Percentiles rank a stretch among this genome's conserved stretches.
phyloP scores from a whole-genome alignment of 2,888 invertebrate genomes.

The Epiblema foenella region DNA sequence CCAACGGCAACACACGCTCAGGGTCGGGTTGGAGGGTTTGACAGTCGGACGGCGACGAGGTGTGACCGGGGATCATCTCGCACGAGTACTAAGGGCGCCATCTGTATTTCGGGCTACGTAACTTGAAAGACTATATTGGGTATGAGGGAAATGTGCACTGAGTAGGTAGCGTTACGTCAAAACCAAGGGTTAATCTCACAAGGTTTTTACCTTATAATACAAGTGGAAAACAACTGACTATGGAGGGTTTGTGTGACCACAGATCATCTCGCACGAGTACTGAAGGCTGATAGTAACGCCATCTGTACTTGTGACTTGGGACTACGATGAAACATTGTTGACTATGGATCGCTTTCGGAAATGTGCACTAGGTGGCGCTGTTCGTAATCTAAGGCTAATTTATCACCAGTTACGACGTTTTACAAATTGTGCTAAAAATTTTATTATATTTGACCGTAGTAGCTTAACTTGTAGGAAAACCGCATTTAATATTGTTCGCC shows the following conservation, averaged over 20 bases:
- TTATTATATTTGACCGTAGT: no score
- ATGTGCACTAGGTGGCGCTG: not conserved
- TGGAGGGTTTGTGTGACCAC: constrained; percentile 44
- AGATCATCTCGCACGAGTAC: constrained; percentile 76
- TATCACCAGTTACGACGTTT: not conserved
- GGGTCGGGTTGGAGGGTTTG: constrained; percentile 74
- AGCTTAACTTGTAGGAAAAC: no score
- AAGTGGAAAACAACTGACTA: constrained; percentile 47
- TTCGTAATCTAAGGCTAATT: not conserved
- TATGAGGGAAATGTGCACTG: no score
- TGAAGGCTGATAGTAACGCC: constrained; percentile 16
- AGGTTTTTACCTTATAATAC: not conserved
- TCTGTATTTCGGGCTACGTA: constrained; percentile 10
- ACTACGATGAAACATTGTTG: constrained; percentile 1
- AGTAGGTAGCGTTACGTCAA: not conserved
- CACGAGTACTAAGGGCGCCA: constrained; percentile 61
- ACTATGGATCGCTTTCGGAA: not conserved
- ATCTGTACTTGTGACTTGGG: not conserved
- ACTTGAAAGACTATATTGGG: not conserved
- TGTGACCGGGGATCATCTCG: constrained; percentile 67
- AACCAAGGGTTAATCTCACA: not conserved
- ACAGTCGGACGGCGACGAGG: constrained; percentile 68
- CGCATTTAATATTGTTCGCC: no score
- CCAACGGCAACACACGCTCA: constrained; percentile 72
- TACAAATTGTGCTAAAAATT: no score